Evolutionary conservation across 2,888 invertebrate species (phyloP).

Genomic region (Apodemia hepburni): DNA sequence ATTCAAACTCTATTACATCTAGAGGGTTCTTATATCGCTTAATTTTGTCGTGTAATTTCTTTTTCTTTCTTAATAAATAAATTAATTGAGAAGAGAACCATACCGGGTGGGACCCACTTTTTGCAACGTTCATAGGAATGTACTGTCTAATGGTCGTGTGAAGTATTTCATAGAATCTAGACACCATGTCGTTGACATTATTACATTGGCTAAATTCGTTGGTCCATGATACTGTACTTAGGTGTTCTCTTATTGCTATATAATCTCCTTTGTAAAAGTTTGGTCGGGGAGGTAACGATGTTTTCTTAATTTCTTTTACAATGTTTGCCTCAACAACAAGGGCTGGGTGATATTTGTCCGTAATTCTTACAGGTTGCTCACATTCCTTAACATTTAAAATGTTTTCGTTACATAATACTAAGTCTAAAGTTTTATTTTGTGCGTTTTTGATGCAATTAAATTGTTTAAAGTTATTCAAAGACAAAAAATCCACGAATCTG

Average conservation of each 20-base stretch:
- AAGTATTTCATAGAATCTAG: not conserved
- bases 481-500: not conserved
- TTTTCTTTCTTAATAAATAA: not conserved
- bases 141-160: not conserved
- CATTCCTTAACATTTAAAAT: not conserved
- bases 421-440: not conserved
- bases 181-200: not conserved
- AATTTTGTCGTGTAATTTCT: not conserved
- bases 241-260: not conserved
- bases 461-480: not conserved
- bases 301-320: not conserved
- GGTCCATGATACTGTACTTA: not conserved
- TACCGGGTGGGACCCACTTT: not conserved
- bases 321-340: not conserved
- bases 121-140: not conserved
- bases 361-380: not conserved
- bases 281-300: not conserved
- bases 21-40: not conserved
- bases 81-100: not conserved
- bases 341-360: not conserved
- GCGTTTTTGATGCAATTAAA: not conserved
- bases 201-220: not conserved
- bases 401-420: not conserved
- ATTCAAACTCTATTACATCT: not conserved
- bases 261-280: not conserved